Evolutionary conservation across 2,797 vertebrate genomes (phyloP).

Genomic region (Hemibagrus guttatus): DNA sequence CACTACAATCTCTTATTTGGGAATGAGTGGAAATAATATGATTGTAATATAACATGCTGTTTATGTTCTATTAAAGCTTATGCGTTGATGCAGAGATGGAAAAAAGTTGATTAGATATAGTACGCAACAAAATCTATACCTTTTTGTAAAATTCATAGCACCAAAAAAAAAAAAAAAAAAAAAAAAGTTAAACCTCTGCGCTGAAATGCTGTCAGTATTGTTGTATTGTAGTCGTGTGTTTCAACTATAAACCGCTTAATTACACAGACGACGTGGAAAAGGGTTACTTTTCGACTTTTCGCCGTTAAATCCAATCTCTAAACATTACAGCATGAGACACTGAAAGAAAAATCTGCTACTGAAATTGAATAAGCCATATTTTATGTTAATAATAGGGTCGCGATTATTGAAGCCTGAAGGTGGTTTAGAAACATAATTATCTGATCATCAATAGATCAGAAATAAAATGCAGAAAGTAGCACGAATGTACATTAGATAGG

Average conservation of each 20-base stretch:
- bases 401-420: not conserved
- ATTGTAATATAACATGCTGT: not conserved
- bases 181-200: not conserved
- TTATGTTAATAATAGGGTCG: not conserved
- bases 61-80: not conserved
- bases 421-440: not conserved
- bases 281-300: not conserved
- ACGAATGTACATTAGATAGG: not conserved
- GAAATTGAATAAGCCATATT: not conserved
- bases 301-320: not conserved
- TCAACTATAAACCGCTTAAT: not conserved
- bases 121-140: not conserved
- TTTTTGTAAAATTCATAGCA: not conserved
- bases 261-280: not conserved
- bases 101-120: not conserved
- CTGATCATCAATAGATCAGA: not conserved
- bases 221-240: not conserved
- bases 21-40: not conserved
- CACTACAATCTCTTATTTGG: not conserved
- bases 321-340: not conserved
- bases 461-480: not conserved
- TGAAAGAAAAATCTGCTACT: not conserved
- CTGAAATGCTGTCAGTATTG: not conserved
- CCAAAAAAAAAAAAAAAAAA: too few species aligned
- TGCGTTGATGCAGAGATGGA: not conserved